Percentiles rank a stretch among this genome's conserved stretches.
Conservation (phyloP, 2,888 invertebrate species). For the Yponomeuta sedellus region DNA sequence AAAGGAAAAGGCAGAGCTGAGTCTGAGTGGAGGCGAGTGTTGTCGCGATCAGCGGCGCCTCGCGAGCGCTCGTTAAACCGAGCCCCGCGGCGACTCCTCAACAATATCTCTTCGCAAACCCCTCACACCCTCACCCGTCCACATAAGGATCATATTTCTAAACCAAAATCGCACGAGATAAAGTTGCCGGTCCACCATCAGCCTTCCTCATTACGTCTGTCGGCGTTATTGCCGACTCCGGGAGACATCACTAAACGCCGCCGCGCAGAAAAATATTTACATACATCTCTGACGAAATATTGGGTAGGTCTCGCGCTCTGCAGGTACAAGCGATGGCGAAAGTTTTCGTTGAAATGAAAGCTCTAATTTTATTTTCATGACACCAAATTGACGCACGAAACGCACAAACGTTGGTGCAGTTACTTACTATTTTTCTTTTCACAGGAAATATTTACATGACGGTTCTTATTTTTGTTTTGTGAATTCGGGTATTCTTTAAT, state of each 20-base stretch:
- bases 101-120: background rate
- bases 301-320: constrained; percentile 5
- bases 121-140: background rate
- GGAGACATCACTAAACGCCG: constrained; percentile 55
- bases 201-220: constrained; percentile 64
- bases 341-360: background rate
- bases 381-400: no score
- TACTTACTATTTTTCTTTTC: no score
- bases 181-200: constrained; percentile 26
- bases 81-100: constrained; percentile 1
- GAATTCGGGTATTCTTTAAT: no score
- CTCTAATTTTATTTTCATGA: no score
- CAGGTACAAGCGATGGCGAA: background rate
- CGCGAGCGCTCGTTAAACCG: constrained; percentile 7
- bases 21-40: background rate
- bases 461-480: no score
- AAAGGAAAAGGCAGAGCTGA: constrained; percentile 42
- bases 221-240: constrained; percentile 56
- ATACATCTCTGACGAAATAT: constrained; percentile 37
- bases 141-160: constrained; percentile 3
- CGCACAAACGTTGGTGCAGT: no score
- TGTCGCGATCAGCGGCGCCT: constrained; percentile 36
- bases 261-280: constrained; percentile 65
- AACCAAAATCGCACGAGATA: background rate
- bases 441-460: no score